A percentile compares a stretch with the other conserved stretches of the same genome.
Conservation (phyloP, 2,797 vertebrate genomes). For the Mormyrops boulengeri region DNA sequence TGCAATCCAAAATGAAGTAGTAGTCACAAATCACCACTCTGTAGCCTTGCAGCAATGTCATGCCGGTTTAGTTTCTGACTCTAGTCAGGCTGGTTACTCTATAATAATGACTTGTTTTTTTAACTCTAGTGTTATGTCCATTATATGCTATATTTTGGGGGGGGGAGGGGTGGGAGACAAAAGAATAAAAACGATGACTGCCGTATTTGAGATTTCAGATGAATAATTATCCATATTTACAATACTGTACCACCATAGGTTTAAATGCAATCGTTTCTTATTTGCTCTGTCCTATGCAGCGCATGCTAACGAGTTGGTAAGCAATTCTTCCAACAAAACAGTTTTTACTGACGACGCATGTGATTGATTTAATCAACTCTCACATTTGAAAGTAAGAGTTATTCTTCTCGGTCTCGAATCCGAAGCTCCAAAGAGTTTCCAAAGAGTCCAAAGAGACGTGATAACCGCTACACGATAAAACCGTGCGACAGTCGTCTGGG, state of each 20-base stretch:
- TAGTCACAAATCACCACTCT: neutral
- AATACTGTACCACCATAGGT: neutral
- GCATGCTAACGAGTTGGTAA: neutral
- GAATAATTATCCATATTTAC: neutral
- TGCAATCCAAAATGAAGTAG: neutral
- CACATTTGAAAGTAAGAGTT: neutral
- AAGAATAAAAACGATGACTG: neutral
- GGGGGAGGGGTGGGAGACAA: neutral
- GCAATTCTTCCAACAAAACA: neutral
- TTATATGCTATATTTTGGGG: neutral
- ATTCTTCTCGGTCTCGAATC: neutral
- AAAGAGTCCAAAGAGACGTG: neutral
- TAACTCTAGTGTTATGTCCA: neutral
- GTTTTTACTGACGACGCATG: neutral
- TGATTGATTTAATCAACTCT: neutral
- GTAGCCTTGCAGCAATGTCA: neutral
- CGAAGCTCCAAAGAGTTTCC: neutral
- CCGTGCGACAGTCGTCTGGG: neutral
- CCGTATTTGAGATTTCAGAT: neutral
- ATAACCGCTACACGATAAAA: neutral
- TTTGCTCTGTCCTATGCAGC: neutral
- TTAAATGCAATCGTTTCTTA: neutral
- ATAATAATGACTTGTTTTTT: neutral
- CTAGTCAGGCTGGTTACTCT: neutral
- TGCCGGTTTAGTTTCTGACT: neutral